Conservation (phyloP, 2,797 vertebrate genomes). For the Pangasius macronema region DNA sequence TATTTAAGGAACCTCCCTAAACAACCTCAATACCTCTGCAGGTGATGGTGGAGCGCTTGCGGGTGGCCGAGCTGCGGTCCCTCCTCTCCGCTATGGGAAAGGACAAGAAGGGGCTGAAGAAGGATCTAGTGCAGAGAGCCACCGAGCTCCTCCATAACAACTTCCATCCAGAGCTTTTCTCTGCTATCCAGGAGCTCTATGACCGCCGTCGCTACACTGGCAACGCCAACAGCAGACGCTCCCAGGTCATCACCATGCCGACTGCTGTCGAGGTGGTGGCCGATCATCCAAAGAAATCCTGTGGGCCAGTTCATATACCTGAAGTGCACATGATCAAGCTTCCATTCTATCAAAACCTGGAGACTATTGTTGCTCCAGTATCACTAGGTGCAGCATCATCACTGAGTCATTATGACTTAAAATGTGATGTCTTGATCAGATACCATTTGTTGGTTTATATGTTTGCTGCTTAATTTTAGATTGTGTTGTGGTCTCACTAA, state of each 20-base stretch:
- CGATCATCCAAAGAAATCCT: constrained; percentile 68
- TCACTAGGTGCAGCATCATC: constrained; percentile 69
- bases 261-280: background rate
- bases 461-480: background rate
- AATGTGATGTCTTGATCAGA: background rate
- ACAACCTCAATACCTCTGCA: constrained; percentile 43
- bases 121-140: constrained; percentile 80
- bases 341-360: constrained; percentile 82
- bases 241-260: constrained; percentile 16
- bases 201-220: constrained; percentile 71
- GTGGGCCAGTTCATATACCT: constrained; percentile 67
- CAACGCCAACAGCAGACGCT: constrained; percentile 33
- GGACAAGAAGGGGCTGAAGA: constrained; percentile 84
- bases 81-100: constrained; percentile 81
- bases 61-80: constrained; percentile 84
- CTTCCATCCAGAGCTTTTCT: constrained; percentile 81
- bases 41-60: constrained; percentile 85
- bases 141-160: constrained; percentile 79
- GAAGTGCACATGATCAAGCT: constrained; percentile 79
- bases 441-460: background rate
- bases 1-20: background rate
- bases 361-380: constrained; percentile 80
- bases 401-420: background rate
- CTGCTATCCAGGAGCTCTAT: constrained; percentile 82
- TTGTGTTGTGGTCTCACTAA: background rate